Evolutionary conservation across 2,888 invertebrate genomes (phyloP), one percentile per base, ranked within the genome.

Genomic region (Melanostoma mellinum): DNA sequence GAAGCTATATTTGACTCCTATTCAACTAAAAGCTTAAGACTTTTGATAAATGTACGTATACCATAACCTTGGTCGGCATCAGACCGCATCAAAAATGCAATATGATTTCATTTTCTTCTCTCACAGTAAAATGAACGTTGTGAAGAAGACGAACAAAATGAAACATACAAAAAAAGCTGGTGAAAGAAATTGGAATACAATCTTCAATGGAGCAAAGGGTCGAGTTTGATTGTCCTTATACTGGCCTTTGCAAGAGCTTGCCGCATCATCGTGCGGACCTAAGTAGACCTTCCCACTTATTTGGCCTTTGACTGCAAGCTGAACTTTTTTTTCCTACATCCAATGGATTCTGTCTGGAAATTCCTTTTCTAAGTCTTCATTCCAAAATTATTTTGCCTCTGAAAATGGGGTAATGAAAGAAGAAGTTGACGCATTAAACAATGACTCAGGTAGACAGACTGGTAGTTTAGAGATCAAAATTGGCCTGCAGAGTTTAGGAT

Each of bases 71-170:
- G 77, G 80, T 71, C 80, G 69, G 68, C 61, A 72, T 61, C 60
- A 77, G 82, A 73, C 82, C 78, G 68, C 82, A 82, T 78, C 73
- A 68, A 82, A 73, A 73, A 73, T 82, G 82, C 78, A 82, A 82
- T 77, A 82, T 78, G 78, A 44, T 30, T 58, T n/a, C 4, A 20
- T 20, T 48, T 20, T 20, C 30, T 48, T 5, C n/a, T n/a, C n/a
- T 48, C 30, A 30, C 4, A 78, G 76, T 76, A 78, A 52, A 73
- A 56, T 58, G 40, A 30, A 36, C 42, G 6, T 52, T 69, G 56
- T 48, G 38, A 32, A 35, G 32, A 33, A 35, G 36, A 55, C 53
- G 42, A 32, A 63, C 5, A 6, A 44, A 48, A 20, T 32, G 36
- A 9, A 6, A 35, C 30, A 30, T 4, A 5, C 0, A n/a, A 60